A percentile compares a stretch with the other conserved stretches of the same genome.
Evolutionary conservation across 2,888 invertebrate genomes (phyloP).

Genomic region (Hypolimnas misippus): DNA sequence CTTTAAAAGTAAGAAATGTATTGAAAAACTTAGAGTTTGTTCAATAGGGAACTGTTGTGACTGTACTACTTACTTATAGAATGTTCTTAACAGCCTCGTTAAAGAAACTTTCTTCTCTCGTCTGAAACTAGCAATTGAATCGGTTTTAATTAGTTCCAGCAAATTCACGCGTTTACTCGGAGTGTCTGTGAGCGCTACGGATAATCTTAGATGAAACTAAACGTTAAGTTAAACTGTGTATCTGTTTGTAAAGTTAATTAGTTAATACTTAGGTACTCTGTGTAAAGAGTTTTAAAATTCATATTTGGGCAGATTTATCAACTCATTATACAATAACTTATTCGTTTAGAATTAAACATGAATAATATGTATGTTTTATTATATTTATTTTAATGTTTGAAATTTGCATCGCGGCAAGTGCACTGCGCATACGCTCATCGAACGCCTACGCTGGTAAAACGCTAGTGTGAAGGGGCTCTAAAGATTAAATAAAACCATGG

Average conservation of each 20-base stretch:
- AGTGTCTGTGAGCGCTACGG: background rate
- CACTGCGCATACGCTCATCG: too few relatives aligned
- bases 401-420: too few relatives aligned
- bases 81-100: constrained; percentile 32
- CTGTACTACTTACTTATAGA: constrained; percentile 28
- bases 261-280: too few relatives aligned
- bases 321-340: too few relatives aligned
- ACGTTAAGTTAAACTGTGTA: background rate
- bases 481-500: too few relatives aligned
- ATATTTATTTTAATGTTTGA: too few relatives aligned
- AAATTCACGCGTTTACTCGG: constrained; percentile 6
- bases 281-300: too few relatives aligned
- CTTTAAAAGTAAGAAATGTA: constrained; percentile 45
- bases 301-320: too few relatives aligned
- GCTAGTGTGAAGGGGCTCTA: too few relatives aligned
- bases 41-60: constrained; percentile 32
- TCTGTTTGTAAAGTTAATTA: background rate
- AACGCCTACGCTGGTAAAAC: too few relatives aligned
- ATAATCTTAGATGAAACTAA: background rate
- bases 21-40: constrained; percentile 50
- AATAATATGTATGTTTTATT: too few relatives aligned
- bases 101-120: constrained; percentile 27
- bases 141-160: constrained; percentile 24
- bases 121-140: constrained; percentile 24
- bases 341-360: too few relatives aligned